Evolutionary conservation across 2,888 invertebrate species (phyloP).

Genomic region (Eurytoma californica): DNA sequence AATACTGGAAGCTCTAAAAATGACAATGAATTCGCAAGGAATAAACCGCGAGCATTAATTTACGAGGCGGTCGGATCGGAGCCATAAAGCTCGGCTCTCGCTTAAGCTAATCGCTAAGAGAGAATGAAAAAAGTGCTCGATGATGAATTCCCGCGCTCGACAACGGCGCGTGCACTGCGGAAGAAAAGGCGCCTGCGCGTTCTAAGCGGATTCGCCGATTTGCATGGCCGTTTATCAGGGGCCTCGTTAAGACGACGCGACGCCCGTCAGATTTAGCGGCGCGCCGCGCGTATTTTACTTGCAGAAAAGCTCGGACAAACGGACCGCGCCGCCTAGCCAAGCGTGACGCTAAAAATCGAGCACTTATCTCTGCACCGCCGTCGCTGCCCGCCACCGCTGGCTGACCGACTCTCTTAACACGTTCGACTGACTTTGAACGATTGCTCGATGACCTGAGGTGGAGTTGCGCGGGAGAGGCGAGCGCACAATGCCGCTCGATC

Average conservation of each 20-base stretch:
- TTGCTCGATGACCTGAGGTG: constrained; percentile 38
- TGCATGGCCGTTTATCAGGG: constrained; percentile 46
- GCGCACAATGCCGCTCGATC: not conserved
- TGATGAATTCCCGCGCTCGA: too few relatives aligned
- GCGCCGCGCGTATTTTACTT: constrained; percentile 28
- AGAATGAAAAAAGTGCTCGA: too few relatives aligned
- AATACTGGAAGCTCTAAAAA: too few relatives aligned
- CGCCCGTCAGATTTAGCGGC: constrained; percentile 18
- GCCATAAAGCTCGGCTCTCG: too few relatives aligned
- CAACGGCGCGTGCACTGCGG: too few relatives aligned
- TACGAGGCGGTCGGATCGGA: too few relatives aligned
- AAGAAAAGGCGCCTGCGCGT: not conserved
- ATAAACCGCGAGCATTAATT: too few relatives aligned
- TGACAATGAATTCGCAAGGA: too few relatives aligned
- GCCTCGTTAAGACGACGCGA: constrained; percentile 38
- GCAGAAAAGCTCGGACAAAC: constrained; percentile 32
- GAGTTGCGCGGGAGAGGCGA: not conserved
- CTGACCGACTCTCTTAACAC: constrained; percentile 23
- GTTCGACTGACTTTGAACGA: constrained; percentile 52
- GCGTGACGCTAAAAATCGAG: constrained; percentile 48
- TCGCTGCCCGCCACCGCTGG: not conserved
- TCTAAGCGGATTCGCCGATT: constrained; percentile 45
- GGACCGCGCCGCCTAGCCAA: not conserved
- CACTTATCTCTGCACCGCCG: constrained; percentile 36
- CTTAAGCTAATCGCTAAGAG: not conserved